These are phyloP conservation scores for Xenopus laevis DNA, from an alignment of 2,113 vertebrate species.

Conservation along the genomic window DNA sequence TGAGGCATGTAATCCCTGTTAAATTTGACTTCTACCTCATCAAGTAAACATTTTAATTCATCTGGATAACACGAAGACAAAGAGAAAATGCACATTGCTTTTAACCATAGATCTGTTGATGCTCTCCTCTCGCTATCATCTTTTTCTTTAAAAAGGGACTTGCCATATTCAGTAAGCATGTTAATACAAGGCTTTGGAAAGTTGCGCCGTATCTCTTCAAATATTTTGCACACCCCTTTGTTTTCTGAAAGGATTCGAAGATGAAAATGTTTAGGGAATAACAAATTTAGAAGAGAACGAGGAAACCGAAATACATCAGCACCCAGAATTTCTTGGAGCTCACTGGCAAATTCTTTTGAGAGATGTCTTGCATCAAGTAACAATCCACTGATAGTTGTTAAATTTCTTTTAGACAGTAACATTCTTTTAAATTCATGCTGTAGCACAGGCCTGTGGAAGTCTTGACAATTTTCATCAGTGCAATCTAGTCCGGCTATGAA, in stretches of 20 bases:
- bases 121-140: constrained; percentile 57
- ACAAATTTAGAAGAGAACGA: constrained; percentile 55
- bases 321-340: constrained; percentile 54
- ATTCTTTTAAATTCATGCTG: constrained; percentile 58
- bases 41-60: constrained; percentile 64
- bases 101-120: constrained; percentile 71
- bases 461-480: constrained; percentile 54
- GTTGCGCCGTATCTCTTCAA: constrained; percentile 51
- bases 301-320: constrained; percentile 51
- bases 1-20: constrained; percentile 54
- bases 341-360: constrained; percentile 52
- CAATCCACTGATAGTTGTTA: constrained; percentile 64
- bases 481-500: constrained; percentile 66
- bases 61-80: constrained; percentile 64
- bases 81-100: constrained; percentile 60
- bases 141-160: constrained; percentile 53
- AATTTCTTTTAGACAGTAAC: constrained; percentile 61
- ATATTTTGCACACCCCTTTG: constrained; percentile 59
- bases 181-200: constrained; percentile 50
- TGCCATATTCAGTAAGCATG: constrained; percentile 60
- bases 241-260: constrained; percentile 68
- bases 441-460: constrained; percentile 58
- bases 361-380: constrained; percentile 63
- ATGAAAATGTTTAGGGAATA: constrained; percentile 74
- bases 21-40: constrained; percentile 62